Percentiles rank a stretch among this genome's conserved stretches.
phyloP scores from a whole-genome alignment of 1,140 invertebrate genomes.

The Orius insidiosus region DNA sequence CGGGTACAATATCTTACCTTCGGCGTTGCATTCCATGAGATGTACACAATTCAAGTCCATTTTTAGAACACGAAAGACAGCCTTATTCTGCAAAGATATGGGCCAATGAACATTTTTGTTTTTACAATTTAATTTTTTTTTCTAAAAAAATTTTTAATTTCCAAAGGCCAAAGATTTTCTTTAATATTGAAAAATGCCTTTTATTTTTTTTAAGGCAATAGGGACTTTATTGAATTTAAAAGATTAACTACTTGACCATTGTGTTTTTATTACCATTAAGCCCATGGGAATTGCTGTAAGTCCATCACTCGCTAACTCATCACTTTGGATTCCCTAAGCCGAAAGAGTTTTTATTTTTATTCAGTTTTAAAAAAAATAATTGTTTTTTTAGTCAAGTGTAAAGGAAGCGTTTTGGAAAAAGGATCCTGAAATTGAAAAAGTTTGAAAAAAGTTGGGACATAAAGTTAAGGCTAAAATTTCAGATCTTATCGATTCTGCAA shows the following conservation, averaged over 20 bases:
- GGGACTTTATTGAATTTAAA: background rate
- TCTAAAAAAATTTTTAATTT: background rate
- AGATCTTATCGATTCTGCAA: too few relatives aligned
- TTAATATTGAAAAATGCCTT: too few relatives aligned
- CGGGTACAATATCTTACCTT: constrained; percentile 15
- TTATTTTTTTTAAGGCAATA: background rate
- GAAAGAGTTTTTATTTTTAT: too few relatives aligned
- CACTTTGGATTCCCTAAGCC: too few relatives aligned
- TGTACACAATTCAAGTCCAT: constrained; percentile 10
- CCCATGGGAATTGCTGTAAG: background rate
- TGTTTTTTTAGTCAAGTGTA: too few relatives aligned
- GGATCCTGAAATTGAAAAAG: too few relatives aligned
- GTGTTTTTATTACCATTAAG: background rate
- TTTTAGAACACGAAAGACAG: constrained; percentile 10
- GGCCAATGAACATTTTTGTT: constrained; percentile 16
- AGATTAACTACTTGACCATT: background rate
- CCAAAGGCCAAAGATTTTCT: background rate
- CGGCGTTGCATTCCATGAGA: constrained; percentile 8
- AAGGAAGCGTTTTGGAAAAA: too few relatives aligned
- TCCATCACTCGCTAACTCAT: too few relatives aligned
- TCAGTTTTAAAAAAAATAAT: too few relatives aligned
- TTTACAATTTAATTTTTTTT: constrained; percentile 7
- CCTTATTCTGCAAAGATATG: constrained; percentile 18
- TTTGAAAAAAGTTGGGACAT: too few relatives aligned
- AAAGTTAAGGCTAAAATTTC: too few relatives aligned